phyloP scores from a whole-genome alignment of 2,888 invertebrate species.

The Buathra laborator region DNA sequence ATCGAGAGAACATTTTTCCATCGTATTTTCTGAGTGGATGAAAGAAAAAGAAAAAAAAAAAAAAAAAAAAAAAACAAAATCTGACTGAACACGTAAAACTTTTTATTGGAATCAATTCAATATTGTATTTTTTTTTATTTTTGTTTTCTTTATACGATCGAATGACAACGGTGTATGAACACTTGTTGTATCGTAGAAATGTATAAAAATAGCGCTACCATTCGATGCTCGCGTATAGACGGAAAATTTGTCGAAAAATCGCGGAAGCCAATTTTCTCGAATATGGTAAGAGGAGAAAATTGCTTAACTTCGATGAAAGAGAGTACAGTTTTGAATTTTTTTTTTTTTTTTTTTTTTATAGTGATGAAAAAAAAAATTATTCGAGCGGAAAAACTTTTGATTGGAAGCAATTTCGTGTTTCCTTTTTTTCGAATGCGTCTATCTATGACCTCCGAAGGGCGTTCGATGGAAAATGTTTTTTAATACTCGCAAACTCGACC shows the following conservation, averaged over 20 bases:
- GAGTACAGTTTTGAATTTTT: background rate
- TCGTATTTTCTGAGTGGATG: background rate
- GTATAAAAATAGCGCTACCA: no score
- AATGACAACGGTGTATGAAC: no score
- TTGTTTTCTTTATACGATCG: no score
- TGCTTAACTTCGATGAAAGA: no score
- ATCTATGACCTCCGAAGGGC: background rate
- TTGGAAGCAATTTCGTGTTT: background rate
- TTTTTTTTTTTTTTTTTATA: background rate
- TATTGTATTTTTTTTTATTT: background rate
- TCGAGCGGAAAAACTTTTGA: background rate
- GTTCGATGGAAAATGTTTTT: background rate
- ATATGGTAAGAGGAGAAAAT: no score
- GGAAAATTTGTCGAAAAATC: no score
- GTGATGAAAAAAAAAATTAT: background rate
- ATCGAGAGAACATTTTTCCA: background rate
- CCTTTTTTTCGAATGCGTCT: background rate
- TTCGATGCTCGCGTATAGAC: no score
- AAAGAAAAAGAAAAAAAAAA: background rate
- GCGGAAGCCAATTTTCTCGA: no score
- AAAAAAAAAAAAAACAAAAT: background rate
- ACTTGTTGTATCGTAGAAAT: no score
- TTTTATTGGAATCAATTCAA: background rate
- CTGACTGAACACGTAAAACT: background rate
- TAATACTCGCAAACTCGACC: background rate